Evolutionary conservation across 2,113 vertebrate species (phyloP).

Genomic region (Phrynosoma platyrhinos): DNA sequence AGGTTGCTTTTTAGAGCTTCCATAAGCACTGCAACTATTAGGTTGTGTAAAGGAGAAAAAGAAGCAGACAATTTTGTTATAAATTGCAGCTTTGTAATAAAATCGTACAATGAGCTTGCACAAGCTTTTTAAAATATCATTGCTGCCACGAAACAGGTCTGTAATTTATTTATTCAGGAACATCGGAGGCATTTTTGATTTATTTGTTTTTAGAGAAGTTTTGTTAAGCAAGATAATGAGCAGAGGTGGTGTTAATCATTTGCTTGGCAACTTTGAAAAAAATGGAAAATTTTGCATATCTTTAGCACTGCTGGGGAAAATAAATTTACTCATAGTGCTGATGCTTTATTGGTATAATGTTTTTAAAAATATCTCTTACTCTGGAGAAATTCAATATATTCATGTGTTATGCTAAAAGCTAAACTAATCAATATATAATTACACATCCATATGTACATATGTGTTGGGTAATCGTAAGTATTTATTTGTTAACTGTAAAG

Average conservation of each 20-base stretch:
- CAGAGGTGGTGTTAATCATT: slow-evolving; percentile 94
- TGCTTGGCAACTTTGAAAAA: slow-evolving; percentile 81
- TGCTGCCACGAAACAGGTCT: slow-evolving; percentile 91
- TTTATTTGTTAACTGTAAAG: slow-evolving; percentile 79
- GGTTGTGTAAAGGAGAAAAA: slow-evolving; percentile 63
- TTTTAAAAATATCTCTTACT: slow-evolving; percentile 69
- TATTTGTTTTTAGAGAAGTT: slow-evolving; percentile 96
- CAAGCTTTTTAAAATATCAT: slow-evolving; percentile 99
- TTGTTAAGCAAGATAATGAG: slow-evolving; percentile 97
- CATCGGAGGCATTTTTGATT: slow-evolving; percentile 90
- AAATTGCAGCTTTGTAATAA: slow-evolving; percentile 88
- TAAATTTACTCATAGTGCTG: slow-evolving; percentile 80
- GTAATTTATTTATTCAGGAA: slow-evolving; percentile 95
- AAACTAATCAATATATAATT: slow-evolving; percentile 79
- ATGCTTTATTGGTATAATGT: slow-evolving; percentile 77
- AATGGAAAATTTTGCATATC: slow-evolving; percentile 90
- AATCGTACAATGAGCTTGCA: slow-evolving; percentile 88
- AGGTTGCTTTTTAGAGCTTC: slow-evolving; percentile 54
- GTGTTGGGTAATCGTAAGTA: slow-evolving; percentile 70
- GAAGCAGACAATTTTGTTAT: slow-evolving; percentile 82
- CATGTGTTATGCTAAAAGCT: slow-evolving; percentile 76
- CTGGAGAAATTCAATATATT: slow-evolving; percentile 69
- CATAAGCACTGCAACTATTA: slow-evolving; percentile 52
- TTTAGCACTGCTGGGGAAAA: slow-evolving; percentile 86
- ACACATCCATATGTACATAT: slow-evolving; percentile 70